Conservation (phyloP, 64 coral and sea anemone species). For the Porites lutea region DNA sequence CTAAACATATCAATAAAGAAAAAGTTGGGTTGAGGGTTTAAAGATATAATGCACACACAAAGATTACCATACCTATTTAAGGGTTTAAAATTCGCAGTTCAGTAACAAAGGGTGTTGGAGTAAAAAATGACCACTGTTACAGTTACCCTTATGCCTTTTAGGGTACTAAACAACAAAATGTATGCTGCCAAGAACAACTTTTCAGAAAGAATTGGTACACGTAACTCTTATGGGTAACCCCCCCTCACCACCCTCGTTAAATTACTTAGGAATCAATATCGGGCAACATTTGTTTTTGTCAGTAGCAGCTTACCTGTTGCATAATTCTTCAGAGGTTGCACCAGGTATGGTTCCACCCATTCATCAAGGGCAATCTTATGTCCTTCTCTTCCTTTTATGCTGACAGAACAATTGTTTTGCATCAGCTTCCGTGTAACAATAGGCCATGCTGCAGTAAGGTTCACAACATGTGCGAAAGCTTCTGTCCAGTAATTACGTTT, state of each 20-base stretch:
- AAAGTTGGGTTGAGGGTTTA: background rate
- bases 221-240: no score
- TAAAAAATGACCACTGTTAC: no score
- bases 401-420: conserved; percentile 45
- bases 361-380: conserved; percentile 37
- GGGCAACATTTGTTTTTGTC: no score
- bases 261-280: no score
- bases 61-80: background rate
- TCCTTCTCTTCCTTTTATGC: conserved; percentile 21
- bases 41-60: background rate
- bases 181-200: no score
- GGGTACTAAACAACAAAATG: no score
- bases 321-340: conserved; percentile 5
- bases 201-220: no score
- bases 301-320: background rate
- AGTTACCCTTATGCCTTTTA: no score
- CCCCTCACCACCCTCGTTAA: no score
- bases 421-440: conserved; percentile 35
- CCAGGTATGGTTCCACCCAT: conserved; percentile 39
- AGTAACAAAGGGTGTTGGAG: no score
- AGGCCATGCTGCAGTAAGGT: conserved; percentile 53
- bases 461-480: conserved; percentile 50
- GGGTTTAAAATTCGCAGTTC: no score
- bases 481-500: conserved; percentile 38
- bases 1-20: background rate